Conservation (phyloP, 2,113 vertebrate species). For the Oreamnos americanus region DNA sequence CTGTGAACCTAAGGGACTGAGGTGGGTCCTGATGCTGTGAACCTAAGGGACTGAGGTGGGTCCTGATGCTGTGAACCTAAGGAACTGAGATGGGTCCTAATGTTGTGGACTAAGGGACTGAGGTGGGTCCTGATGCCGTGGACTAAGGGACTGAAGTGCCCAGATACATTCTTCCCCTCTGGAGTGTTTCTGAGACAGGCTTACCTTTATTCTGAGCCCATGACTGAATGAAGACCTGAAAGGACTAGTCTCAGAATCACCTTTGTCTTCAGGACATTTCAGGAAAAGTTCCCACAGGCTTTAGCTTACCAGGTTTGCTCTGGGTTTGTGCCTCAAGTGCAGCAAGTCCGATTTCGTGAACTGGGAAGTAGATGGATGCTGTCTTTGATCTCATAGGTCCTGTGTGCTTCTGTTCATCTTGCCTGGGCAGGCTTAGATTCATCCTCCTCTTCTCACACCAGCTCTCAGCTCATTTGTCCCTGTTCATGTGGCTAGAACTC, state of each 20-base stretch:
- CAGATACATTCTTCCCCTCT: background rate
- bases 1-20: too few species aligned
- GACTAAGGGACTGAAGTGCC: background rate
- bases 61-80: background rate
- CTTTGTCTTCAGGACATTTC: background rate
- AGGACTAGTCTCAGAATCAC: background rate
- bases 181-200: background rate
- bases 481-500: background rate
- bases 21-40: too few species aligned
- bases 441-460: background rate
- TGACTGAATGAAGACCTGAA: background rate
- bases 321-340: background rate
- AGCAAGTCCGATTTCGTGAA: rapidly evolving
- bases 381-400: background rate
- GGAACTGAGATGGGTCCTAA: too few species aligned
- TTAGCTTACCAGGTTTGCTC: background rate
- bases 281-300: background rate
- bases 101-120: background rate
- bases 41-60: background rate
- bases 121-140: background rate
- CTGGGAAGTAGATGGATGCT: background rate
- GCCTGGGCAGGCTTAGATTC: background rate
- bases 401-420: background rate
- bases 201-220: background rate
- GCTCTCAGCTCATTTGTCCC: background rate